Evolutionary conservation across 2,888 invertebrate genomes (phyloP).

Genomic region (Tanypteryx hageni): DNA sequence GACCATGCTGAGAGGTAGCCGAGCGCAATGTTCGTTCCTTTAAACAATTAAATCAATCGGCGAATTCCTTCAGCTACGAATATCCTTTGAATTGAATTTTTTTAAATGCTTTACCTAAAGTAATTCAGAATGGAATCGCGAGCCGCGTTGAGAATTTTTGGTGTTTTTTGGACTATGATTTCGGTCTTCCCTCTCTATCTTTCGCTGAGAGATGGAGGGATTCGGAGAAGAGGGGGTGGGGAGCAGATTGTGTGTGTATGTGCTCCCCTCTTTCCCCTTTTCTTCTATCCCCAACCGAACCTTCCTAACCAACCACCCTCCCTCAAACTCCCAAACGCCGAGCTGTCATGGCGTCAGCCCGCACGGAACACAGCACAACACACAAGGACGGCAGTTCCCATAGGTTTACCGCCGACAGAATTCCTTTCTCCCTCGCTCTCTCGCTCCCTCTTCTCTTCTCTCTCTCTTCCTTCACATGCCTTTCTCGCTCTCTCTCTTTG

Average conservation of each 20-base stretch:
- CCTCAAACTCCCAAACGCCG: neutral
- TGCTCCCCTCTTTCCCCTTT: neutral
- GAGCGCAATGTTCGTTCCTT: slow-evolving; percentile 1
- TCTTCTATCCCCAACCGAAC: neutral
- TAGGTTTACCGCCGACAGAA: slow-evolving; percentile 15
- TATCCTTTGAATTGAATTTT: too few relatives aligned
- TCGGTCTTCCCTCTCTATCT: neutral
- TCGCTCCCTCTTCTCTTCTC: neutral
- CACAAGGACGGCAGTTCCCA: slow-evolving; percentile 24
- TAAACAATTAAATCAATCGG: neutral
- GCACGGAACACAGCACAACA: neutral
- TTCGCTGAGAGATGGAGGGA: neutral
- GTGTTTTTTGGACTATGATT: neutral
- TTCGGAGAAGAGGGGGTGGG: neutral
- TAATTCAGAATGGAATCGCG: neutral
- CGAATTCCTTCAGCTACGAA: too few relatives aligned
- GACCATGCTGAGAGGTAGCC: slow-evolving; percentile 39
- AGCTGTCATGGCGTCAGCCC: slow-evolving; percentile 18
- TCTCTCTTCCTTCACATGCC: too few relatives aligned
- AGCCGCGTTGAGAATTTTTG: neutral
- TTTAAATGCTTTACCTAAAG: neutral
- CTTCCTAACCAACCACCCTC: slow-evolving; percentile 16
- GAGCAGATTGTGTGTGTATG: neutral
- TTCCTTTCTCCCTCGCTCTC: neutral
- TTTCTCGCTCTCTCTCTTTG: slow-evolving; percentile 7